Percentiles rank a stretch among this genome's conserved stretches.
phyloP scores from a whole-genome alignment of 2,113 vertebrate genomes.

The Orycteropus afer region DNA sequence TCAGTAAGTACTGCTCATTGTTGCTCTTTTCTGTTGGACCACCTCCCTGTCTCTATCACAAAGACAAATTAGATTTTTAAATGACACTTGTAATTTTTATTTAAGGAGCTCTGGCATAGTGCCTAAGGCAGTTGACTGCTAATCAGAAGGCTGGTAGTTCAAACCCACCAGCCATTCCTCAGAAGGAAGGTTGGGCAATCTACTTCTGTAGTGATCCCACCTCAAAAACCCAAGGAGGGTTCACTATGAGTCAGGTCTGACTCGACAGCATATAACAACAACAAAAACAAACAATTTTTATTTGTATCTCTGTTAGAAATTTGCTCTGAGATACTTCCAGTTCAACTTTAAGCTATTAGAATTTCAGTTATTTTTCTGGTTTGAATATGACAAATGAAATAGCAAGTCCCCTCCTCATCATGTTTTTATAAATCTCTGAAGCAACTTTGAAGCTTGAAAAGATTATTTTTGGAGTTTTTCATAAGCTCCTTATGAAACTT shows the following conservation, averaged over 20 bases:
- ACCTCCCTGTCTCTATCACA: not conserved
- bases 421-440: conserved; percentile 66
- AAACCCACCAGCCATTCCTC: too few species aligned
- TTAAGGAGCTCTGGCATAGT: too few species aligned
- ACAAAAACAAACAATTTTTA: too few species aligned
- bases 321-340: not conserved
- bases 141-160: too few species aligned
- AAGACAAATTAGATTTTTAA: conserved; percentile 25
- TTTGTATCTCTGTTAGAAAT: conserved; percentile 19
- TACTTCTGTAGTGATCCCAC: too few species aligned
- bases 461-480: conserved; percentile 65
- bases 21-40: not conserved
- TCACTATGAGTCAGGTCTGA: too few species aligned
- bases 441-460: conserved; percentile 65
- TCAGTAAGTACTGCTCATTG: not conserved
- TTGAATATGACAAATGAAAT: conserved; percentile 57
- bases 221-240: too few species aligned
- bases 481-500: conserved; percentile 70
- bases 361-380: conserved; percentile 18
- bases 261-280: too few species aligned
- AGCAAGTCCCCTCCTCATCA: conserved; percentile 26
- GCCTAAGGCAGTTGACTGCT: too few species aligned
- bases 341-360: not conserved
- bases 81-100: not conserved
- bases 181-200: too few species aligned